phyloP scores from a whole-genome alignment of 1,140 invertebrate species.

The Temnothorax curvispinosus region DNA sequence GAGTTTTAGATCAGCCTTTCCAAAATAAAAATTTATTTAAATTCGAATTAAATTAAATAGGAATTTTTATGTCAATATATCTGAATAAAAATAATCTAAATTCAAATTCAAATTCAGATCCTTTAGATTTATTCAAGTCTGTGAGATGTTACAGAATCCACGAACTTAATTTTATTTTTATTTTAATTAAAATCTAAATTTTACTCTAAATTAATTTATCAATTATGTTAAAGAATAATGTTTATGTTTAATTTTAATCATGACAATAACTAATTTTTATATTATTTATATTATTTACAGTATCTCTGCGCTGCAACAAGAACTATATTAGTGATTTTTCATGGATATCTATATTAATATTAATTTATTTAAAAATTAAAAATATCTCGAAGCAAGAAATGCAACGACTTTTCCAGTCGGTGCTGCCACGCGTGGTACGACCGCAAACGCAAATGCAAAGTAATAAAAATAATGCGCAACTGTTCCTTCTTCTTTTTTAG shows the following conservation, averaged over 20 bases:
- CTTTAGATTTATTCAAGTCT: not conserved
- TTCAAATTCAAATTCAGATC: not conserved
- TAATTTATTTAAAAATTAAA: not conserved
- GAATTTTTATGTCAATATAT: not conserved
- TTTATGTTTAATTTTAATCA: not conserved
- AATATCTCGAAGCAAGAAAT: not conserved
- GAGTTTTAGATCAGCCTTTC: not conserved
- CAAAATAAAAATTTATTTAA: not conserved
- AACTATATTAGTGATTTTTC: not conserved
- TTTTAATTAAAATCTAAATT: not conserved
- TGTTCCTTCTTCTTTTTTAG: not conserved
- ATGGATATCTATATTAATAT: not conserved
- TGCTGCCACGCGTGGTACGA: not conserved
- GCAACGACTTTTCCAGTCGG: not conserved
- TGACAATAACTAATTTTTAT: not conserved
- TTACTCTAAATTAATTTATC: not conserved
- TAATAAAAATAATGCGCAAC: not conserved
- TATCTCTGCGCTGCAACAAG: not conserved
- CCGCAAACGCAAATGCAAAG: not conserved
- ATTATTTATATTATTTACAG: not conserved
- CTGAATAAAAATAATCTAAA: not conserved
- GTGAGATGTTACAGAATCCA: not conserved
- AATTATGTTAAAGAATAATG: not conserved
- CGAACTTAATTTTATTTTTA: not conserved
- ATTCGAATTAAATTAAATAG: not conserved